phyloP scores from a whole-genome alignment of 37 sponge, comb jelly and placozoan genomes.

The Eunapius fragilis region DNA sequence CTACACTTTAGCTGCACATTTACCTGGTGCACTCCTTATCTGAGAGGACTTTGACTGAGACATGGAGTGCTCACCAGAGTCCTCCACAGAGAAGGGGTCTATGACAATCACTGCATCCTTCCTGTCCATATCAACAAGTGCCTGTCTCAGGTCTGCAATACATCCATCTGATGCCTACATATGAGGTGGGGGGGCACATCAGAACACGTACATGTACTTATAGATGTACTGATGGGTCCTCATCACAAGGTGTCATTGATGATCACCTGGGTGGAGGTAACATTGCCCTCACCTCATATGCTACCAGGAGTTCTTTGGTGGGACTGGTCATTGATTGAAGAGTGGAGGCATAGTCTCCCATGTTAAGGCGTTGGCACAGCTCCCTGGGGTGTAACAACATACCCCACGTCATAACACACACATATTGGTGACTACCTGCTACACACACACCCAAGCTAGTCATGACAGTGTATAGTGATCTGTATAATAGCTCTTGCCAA shows the following conservation, averaged over 20 bases:
- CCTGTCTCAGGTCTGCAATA: slow-evolving; percentile 35
- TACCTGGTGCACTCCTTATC: not conserved
- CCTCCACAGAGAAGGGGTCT: slow-evolving; percentile 43
- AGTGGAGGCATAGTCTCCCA: slow-evolving; percentile 33
- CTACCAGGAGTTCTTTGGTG: slow-evolving; percentile 60
- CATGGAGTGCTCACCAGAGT: slow-evolving; percentile 14
- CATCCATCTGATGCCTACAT: slow-evolving; percentile 73
- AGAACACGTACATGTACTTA: not conserved
- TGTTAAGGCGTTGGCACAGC: slow-evolving; percentile 39
- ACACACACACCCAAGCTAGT: too few species aligned
- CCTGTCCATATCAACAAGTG: slow-evolving; percentile 42
- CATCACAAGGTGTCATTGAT: too few species aligned
- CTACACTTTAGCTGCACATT: too few species aligned
- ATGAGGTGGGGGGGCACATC: not conserved
- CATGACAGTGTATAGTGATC: too few species aligned
- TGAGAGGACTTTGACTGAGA: not conserved
- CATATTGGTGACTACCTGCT: too few species aligned
- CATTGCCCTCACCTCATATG: slow-evolving; percentile 71
- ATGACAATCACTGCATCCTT: slow-evolving; percentile 67
- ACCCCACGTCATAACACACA: too few species aligned
- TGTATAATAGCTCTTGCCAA: too few species aligned
- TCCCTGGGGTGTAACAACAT: slow-evolving; percentile 3
- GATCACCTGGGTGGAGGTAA: not conserved
- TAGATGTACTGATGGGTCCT: too few species aligned
- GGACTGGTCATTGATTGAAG: slow-evolving; percentile 64